Evolutionary conservation across 2,113 vertebrate species (phyloP).

Genomic region (Acrocephalus kingi): DNA sequence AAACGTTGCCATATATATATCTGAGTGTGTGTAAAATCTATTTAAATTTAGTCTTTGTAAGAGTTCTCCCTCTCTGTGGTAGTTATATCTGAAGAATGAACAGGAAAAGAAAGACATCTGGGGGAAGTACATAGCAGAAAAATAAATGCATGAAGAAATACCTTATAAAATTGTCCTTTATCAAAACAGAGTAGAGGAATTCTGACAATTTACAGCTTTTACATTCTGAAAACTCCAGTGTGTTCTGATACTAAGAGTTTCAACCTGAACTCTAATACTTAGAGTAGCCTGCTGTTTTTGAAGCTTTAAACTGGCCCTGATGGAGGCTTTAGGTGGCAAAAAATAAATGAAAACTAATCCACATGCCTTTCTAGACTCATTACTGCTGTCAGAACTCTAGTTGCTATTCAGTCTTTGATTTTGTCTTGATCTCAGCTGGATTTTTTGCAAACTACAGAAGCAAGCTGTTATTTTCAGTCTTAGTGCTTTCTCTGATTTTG

Average conservation of each 20-base stretch:
- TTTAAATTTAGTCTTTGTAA: background rate
- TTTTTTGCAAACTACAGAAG: constrained; percentile 12
- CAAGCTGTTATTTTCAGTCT: constrained; percentile 5
- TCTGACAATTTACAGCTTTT: background rate
- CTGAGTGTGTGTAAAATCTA: background rate
- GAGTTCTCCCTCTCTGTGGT: background rate
- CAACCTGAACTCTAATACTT: background rate
- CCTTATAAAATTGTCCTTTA: background rate
- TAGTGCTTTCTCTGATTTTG: background rate
- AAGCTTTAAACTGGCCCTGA: background rate
- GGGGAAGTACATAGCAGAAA: background rate
- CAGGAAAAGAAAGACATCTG: background rate
- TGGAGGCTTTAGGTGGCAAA: background rate
- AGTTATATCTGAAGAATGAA: background rate
- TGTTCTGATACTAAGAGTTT: background rate
- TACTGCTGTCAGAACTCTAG: background rate
- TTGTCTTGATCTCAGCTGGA: constrained; percentile 11
- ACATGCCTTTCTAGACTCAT: background rate
- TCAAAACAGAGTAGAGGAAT: background rate
- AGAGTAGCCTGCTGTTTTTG: background rate
- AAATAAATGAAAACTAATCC: background rate
- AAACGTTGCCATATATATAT: background rate
- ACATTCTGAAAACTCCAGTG: background rate
- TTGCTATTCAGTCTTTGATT: background rate
- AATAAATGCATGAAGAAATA: background rate